Conservation (phyloP, 2,113 vertebrate genomes). For the Eonycteris spelaea region DNA sequence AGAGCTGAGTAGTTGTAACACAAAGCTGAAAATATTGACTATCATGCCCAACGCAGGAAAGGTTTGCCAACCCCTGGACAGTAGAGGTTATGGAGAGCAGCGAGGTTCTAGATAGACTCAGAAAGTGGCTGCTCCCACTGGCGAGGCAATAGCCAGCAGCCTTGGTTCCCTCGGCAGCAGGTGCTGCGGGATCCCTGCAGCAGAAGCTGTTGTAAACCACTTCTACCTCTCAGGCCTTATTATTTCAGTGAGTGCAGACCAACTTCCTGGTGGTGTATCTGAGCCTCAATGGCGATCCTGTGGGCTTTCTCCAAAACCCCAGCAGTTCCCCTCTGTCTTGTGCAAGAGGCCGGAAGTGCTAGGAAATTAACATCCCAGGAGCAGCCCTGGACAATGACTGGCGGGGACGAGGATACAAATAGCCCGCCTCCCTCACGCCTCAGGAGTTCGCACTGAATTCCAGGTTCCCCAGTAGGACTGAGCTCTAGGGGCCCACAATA, state of each 20-base stretch:
- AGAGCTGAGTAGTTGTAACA: neutral
- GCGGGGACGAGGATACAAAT: neutral
- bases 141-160: neutral
- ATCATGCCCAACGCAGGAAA: accelerated
- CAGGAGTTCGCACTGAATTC: neutral
- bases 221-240: neutral
- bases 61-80: neutral
- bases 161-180: accelerated
- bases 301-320: neutral
- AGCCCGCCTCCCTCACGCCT: neutral
- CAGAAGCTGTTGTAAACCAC: neutral
- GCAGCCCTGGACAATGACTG: neutral
- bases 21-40: neutral
- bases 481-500: neutral
- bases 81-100: neutral
- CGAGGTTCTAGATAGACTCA: neutral
- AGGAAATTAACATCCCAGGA: neutral
- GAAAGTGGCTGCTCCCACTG: neutral
- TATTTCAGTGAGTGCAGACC: neutral
- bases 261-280: neutral
- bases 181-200: neutral
- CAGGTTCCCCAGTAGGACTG: neutral
- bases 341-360: neutral
- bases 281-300: neutral
- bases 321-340: accelerated